These are phyloP conservation scores for Heliothis peltigera DNA, from an alignment of 2,888 invertebrate genomes.

Conservation along the genomic window DNA sequence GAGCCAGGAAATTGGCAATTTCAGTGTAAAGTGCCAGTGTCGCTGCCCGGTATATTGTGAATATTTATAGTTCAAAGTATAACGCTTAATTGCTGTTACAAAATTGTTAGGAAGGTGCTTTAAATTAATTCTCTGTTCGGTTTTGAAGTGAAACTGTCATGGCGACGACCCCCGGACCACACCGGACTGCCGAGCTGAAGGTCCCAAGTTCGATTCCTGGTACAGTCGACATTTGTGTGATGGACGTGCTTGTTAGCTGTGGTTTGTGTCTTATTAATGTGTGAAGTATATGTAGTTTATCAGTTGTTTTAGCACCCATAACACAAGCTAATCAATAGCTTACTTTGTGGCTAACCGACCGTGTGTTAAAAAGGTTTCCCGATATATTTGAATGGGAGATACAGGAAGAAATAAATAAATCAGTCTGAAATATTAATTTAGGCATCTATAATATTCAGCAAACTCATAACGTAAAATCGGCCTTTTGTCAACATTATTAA, in stretches of 20 bases:
- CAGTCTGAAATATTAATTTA: not conserved
- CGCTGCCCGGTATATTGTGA: conserved; percentile 55
- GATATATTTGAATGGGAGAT: no score
- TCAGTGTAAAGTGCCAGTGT: conserved; percentile 66
- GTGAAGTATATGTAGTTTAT: no score
- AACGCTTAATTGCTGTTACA: conserved; percentile 58
- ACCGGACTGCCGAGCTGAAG: no score
- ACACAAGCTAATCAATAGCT: no score
- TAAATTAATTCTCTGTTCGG: conserved; percentile 51
- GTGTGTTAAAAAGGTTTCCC: no score
- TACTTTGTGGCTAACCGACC: no score
- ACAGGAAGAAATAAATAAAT: not conserved
- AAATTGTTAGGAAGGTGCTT: conserved; percentile 55
- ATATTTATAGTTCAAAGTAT: conserved; percentile 63
- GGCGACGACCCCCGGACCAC: no score
- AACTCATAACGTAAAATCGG: not conserved
- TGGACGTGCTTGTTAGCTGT: no score
- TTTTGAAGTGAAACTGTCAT: conserved; percentile 28
- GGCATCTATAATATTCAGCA: not conserved
- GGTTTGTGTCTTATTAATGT: no score
- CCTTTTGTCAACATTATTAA: not conserved
- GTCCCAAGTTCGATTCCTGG: no score
- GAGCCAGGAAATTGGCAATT: conserved; percentile 84
- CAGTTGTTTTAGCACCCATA: no score
- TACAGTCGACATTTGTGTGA: no score